Conservation (phyloP, 2,797 vertebrate species). For the Fratercula arctica region DNA sequence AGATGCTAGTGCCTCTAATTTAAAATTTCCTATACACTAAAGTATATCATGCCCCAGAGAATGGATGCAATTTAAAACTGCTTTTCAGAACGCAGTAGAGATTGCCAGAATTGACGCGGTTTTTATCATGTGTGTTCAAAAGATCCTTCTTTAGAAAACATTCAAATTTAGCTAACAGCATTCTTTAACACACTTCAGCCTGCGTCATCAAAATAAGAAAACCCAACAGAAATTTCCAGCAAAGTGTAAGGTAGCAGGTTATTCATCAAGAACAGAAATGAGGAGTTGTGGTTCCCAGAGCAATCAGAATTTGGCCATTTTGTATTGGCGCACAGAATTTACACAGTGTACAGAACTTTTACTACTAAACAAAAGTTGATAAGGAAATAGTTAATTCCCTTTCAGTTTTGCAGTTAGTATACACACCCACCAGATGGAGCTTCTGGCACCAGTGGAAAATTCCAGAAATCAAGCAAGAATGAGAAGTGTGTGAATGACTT, state of each 20-base stretch:
- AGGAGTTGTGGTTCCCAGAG: background rate
- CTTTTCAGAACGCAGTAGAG: background rate
- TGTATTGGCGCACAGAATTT: background rate
- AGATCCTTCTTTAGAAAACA: background rate
- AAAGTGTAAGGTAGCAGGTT: background rate
- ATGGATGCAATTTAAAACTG: background rate
- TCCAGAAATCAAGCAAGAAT: constrained; percentile 73
- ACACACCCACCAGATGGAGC: constrained; percentile 74
- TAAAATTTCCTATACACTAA: background rate
- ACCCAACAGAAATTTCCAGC: background rate
- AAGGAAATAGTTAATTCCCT: constrained; percentile 62
- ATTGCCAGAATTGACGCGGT: background rate
- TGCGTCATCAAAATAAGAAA: background rate
- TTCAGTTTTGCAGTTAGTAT: constrained; percentile 62
- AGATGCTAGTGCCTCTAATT: background rate
- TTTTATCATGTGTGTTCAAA: background rate
- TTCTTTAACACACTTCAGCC: background rate
- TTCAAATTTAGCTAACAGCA: background rate
- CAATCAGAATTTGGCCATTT: background rate
- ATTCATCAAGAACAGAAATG: background rate
- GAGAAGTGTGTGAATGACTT: constrained; percentile 61
- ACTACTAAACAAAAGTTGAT: background rate
- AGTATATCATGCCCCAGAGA: background rate
- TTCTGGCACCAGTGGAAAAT: constrained; percentile 72
- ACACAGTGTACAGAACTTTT: background rate